Base-by-base conservation (phyloP, 2,888 invertebrate species). In the Megamerina dolium region DNA sequence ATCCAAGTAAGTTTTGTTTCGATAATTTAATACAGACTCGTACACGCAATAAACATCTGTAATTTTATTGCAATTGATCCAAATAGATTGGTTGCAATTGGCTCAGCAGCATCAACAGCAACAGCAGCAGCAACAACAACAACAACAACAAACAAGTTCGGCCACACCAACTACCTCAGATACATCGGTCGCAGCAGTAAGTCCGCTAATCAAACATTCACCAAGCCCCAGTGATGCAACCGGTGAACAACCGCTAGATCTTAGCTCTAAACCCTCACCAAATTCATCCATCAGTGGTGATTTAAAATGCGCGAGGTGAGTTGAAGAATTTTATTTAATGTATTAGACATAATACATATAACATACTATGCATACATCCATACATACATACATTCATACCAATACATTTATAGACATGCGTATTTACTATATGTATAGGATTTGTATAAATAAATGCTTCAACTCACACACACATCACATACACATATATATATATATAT, bases 241-340 rank as follows among this genome's bases (percentile, higher is more conserved):
- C 54, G 63, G 61, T 51, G 87, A 87, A 66, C 87, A 87, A 73
- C 89, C 89, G 16, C 78, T 90, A 61, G 89, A 90, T 76, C 81
- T 90, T 64, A 89, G 88, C 75, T 84, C 87, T 66, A 88, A 80
- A 77, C 84, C 77, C 62, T 81, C 77, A 52, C 77, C 77, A 52
- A 69, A 66, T 56, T 70, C 67, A 61, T 66, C 66, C 58, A 63
- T 64, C 46, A 64, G 65, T 58, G 66, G 68, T 45, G 77, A 77
- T 64, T 72, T 74, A 53, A 77, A 84, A 72, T 71, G 84, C 81
- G 81, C 78, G 76, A 84, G 87, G 66, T 66, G 41, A 59, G 64
- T 57, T 16, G 23, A 16, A 21, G 33, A 20, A 2, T n/a, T n/a
- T n/a, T n/a, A n/a, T n/a, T n/a, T n/a, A n/a, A n/a, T n/a, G n/a